Conservation (phyloP, 2,888 invertebrate genomes). For the Eupithecia subumbrata region DNA sequence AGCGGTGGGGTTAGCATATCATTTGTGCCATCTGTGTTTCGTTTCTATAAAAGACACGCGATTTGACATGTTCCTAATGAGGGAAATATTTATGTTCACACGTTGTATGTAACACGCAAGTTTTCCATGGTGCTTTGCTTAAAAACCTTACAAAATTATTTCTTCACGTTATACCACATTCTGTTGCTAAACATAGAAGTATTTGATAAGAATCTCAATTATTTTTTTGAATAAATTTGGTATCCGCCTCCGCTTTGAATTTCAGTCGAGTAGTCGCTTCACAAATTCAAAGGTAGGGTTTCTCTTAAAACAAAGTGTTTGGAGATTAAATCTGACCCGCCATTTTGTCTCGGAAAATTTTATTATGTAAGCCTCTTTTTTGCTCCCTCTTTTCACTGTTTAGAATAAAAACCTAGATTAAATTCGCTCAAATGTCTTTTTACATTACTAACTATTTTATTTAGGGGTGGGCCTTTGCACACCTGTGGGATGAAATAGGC, state of each 20-base stretch:
- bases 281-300: conserved; percentile 4
- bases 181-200: not conserved
- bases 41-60: conserved; percentile 2
- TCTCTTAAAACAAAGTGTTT: not conserved
- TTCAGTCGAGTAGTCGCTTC: not conserved
- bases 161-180: not conserved
- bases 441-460: not conserved
- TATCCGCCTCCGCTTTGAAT: not conserved
- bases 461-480: too few species aligned
- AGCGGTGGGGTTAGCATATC: not conserved
- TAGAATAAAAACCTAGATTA: not conserved
- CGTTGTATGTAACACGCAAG: not conserved
- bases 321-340: not conserved
- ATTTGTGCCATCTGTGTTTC: not conserved
- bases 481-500: too few species aligned
- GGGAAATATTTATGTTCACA: not conserved
- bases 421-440: not conserved
- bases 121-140: not conserved
- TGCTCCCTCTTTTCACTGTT: not conserved
- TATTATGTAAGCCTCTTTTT: not conserved
- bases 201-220: not conserved
- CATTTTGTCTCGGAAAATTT: conserved; percentile 10
- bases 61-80: conserved; percentile 2
- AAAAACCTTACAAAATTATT: not conserved
- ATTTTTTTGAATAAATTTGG: not conserved